Percentiles rank a stretch among this genome's conserved stretches.
phyloP scores from a whole-genome alignment of 2,113 vertebrate genomes.

The Chunga burmeisteri region DNA sequence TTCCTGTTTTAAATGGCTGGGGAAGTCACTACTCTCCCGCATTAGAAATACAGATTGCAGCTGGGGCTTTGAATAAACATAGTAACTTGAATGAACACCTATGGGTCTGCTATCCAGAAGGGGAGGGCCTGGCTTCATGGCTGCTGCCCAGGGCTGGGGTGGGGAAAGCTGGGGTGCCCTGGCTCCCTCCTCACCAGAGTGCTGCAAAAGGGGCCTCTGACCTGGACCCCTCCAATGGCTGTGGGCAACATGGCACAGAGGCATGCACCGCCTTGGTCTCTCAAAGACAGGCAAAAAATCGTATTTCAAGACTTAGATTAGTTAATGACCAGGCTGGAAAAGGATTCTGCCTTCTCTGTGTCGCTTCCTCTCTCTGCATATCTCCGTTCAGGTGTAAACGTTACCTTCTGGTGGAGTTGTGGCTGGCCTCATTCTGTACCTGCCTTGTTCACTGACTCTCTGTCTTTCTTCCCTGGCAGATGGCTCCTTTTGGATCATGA shows the following conservation, averaged over 20 bases:
- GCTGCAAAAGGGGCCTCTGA: not conserved
- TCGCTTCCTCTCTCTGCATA: not conserved
- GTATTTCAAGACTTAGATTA: not conserved
- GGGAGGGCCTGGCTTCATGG: not conserved
- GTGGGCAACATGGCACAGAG: not conserved
- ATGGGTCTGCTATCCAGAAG: not conserved
- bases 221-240: accelerated
- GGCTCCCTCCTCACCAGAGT: not conserved
- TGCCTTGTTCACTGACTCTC: not conserved
- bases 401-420: not conserved
- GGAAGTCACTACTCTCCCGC: not conserved
- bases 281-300: not conserved
- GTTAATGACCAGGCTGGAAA: not conserved
- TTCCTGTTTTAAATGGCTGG: not conserved
- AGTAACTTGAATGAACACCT: not conserved
- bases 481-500: not conserved
- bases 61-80: not conserved
- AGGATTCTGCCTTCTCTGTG: not conserved
- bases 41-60: not conserved
- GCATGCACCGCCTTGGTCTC: not conserved
- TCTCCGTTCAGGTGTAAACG: not conserved
- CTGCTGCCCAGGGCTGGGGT: not conserved
- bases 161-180: not conserved
- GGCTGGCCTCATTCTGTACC: not conserved
- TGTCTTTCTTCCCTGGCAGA: not conserved